phyloP scores from a whole-genome alignment of 2,113 vertebrate species.

The Spizaetus ornatus region DNA sequence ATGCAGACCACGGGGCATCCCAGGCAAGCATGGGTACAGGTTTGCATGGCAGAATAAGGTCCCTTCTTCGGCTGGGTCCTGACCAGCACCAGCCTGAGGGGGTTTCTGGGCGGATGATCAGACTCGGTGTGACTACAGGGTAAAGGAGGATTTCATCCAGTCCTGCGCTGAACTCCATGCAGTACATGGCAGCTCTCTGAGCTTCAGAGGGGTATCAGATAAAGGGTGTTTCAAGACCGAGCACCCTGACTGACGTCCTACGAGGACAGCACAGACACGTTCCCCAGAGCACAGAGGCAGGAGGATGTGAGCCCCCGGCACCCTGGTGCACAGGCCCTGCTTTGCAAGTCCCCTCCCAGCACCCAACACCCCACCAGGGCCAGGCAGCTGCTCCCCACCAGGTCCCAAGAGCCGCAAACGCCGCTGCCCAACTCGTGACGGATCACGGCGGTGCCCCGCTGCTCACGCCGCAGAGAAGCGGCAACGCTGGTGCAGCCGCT shows the following conservation, averaged over 20 bases:
- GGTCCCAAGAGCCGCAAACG: fast-evolving
- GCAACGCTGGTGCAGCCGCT: fast-evolving
- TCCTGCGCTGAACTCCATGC: neutral
- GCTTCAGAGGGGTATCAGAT: neutral
- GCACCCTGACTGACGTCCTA: neutral
- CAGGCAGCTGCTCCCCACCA: neutral
- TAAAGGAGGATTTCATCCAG: neutral
- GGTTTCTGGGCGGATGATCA: neutral
- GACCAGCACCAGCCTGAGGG: neutral
- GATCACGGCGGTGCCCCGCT: fast-evolving
- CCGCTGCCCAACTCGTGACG: fast-evolving
- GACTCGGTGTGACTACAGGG: neutral
- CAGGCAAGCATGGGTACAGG: neutral
- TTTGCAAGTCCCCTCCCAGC: neutral
- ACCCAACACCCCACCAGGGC: fast-evolving
- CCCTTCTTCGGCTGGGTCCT: neutral
- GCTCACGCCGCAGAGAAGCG: neutral
- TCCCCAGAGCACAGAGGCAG: neutral
- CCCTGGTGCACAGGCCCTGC: neutral
- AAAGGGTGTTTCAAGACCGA: neutral
- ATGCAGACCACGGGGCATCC: fast-evolving
- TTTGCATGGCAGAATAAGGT: fast-evolving
- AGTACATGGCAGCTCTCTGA: neutral
- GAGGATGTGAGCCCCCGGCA: fast-evolving
- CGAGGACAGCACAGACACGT: fast-evolving